These are phyloP conservation scores for Alectoris magna DNA, from an alignment of 2,797 vertebrate genomes.

Conservation along the genomic window DNA sequence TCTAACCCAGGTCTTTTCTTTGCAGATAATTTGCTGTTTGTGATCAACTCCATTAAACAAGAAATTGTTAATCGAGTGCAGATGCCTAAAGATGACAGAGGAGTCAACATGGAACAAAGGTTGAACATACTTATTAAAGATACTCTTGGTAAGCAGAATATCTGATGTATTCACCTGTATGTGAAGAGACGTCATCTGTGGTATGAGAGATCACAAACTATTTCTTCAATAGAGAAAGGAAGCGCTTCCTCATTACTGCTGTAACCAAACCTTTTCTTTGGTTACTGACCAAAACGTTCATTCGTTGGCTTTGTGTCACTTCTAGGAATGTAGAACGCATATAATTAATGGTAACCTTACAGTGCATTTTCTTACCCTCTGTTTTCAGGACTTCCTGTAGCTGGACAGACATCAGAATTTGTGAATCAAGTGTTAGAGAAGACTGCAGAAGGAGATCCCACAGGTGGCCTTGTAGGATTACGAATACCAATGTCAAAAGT, in stretches of 20 bases:
- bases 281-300: background rate
- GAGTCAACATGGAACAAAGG: constrained; percentile 92
- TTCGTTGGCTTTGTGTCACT: background rate
- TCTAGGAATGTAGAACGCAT: accelerated
- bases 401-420: constrained; percentile 97
- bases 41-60: constrained; percentile 98
- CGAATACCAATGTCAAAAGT: constrained; percentile 94
- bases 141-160: constrained; percentile 89
- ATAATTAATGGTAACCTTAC: background rate
- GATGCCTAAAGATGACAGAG: constrained; percentile 88
- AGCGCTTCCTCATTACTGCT: background rate
- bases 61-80: constrained; percentile 95
- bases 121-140: constrained; percentile 94
- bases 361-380: constrained; percentile 14
- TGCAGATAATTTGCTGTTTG: constrained; percentile 95
- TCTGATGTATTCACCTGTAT: background rate
- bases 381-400: constrained; percentile 90
- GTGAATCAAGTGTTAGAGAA: constrained; percentile 99
- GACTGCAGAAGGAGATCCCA: constrained; percentile 94
- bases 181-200: background rate
- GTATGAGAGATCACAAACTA: accelerated
- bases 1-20: constrained; percentile 11
- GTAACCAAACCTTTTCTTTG: background rate
- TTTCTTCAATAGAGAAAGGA: background rate
- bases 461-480: constrained; percentile 95